Base-by-base conservation (phyloP, 2,113 vertebrate species). In the Narcine bancroftii region DNA sequence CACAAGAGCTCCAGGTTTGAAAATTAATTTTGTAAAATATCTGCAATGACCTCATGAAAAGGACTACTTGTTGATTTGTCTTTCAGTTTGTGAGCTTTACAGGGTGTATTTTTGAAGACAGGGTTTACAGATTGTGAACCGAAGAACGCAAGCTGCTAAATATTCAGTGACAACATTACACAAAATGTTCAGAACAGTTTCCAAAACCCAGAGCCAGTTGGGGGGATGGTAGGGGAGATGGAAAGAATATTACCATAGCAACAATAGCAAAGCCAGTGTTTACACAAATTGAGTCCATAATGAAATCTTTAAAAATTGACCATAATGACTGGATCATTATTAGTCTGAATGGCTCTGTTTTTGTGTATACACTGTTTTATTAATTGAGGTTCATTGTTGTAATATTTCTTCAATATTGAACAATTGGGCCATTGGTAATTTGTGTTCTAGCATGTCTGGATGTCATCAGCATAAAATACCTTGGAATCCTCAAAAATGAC, bases 191-290 rank as follows among this genome's bases (percentile, higher is more conserved):
- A 47, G 63, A 91, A 33, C 89, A 91, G 89, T 91, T 91, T 69
- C 65, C 89, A 66, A 66, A 66, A 91, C 65, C 60, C 45, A 36
- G 36, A 91, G 36, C 89, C 65, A 91, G 65, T 42, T 47, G 7
- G 21, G 60, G 60, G 60, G 66, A 26, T 17, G 24, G 60, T 15
- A 63, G 60, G 24, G 60, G 17, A 21, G 66, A 26, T 5, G 66
- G 89, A 42, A 63, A 91, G 89, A 39, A n/a, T 45, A 24, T 69
- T 65, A 69, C 89, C 89, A 91, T 69, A 11, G 89, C 89, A 91
- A 69, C 39, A 15, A 26, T n/a, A 60, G 65, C 65, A 69, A 91
- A 91, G 89, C 63, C 42, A 4, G 39, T 91, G 89, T 91, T 69
- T 69, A 66, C 15, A 71, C 42, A 42, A 69, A 26, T 71, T 47